These are phyloP conservation scores for Nyctibius bracteatus DNA, from an alignment of 2,113 vertebrate genomes.

Conservation along the genomic window DNA sequence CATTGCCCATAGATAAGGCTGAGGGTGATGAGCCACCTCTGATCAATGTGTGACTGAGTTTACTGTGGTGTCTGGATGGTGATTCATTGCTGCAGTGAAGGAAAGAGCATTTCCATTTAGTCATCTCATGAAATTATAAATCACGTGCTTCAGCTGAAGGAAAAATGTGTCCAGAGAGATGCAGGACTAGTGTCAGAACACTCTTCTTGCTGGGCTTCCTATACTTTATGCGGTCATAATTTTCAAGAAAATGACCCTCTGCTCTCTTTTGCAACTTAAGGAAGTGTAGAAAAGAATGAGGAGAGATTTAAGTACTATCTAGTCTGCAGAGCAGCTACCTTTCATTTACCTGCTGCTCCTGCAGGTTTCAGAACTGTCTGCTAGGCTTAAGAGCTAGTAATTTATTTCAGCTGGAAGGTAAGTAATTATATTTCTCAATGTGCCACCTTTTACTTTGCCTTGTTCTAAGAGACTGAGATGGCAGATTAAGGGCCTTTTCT, in stretches of 20 bases:
- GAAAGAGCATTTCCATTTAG: background rate
- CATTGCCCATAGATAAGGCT: background rate
- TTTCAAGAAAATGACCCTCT: background rate
- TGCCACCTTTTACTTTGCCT: background rate
- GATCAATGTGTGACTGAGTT: background rate
- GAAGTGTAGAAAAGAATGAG: background rate
- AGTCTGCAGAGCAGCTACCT: background rate
- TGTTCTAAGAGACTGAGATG: background rate
- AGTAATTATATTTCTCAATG: background rate
- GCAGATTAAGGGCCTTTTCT: background rate
- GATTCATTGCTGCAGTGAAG: background rate
- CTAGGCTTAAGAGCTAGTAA: background rate
- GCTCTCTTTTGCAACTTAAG: background rate
- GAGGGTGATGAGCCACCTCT: background rate
- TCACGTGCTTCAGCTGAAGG: background rate
- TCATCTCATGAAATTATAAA: background rate
- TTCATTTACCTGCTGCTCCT: constrained; percentile 4
- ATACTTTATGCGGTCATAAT: background rate
- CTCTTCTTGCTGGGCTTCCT: background rate
- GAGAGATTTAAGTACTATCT: background rate
- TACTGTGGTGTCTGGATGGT: background rate
- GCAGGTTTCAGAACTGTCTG: background rate
- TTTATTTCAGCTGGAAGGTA: constrained; percentile 44
- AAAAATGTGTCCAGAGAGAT: background rate
- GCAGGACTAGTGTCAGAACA: background rate